Conservation (phyloP, 2,113 vertebrate genomes). For the Alectura lathami region DNA sequence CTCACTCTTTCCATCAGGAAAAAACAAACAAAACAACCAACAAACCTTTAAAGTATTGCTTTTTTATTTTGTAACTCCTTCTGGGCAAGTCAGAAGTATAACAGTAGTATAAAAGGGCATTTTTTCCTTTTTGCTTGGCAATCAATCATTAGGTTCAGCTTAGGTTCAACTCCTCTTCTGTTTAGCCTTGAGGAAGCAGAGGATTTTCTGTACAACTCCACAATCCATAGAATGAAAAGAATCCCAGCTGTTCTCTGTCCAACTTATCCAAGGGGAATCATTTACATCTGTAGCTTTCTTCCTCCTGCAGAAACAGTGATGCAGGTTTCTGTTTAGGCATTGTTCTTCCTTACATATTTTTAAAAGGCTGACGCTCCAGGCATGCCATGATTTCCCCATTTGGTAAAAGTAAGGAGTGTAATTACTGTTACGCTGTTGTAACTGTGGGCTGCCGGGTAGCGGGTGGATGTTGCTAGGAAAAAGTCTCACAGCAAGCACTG, state of each 20-base stretch:
- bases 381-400: background rate
- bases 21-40: background rate
- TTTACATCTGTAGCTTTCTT: background rate
- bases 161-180: background rate
- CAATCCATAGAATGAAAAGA: background rate
- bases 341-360: background rate
- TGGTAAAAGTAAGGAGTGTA: background rate
- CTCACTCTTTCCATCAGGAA: background rate
- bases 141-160: background rate
- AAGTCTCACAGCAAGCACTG: background rate
- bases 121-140: background rate
- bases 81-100: background rate
- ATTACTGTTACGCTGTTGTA: background rate
- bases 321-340: background rate
- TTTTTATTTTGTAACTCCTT: background rate
- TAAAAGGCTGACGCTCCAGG: background rate
- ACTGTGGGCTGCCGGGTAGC: background rate
- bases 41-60: background rate
- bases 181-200: background rate
- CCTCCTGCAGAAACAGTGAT: background rate
- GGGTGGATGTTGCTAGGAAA: background rate
- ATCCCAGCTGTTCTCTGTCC: background rate
- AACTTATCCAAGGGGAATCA: fast-evolving
- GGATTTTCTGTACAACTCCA: background rate
- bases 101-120: background rate